Evolutionary conservation across 1,140 invertebrate genomes (phyloP), one percentile per base, ranked within the genome.

Genomic region (Lethrus apterus): DNA sequence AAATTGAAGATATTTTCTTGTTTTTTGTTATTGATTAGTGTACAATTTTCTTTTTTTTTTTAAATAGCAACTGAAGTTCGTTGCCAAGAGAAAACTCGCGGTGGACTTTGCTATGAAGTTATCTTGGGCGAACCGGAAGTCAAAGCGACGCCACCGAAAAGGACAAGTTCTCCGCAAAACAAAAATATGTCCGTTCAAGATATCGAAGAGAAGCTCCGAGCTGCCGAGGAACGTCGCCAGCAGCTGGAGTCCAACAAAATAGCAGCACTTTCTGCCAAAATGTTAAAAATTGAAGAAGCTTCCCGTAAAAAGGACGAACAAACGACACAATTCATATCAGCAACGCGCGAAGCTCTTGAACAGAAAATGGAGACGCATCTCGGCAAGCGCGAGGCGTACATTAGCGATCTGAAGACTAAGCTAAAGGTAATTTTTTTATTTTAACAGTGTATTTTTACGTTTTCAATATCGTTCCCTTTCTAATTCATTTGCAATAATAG

Each of bases 71-170:
- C 86, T 57, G 87, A 91, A 68, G 89, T 91, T 56, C 75, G 86
- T 60, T 89, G 86, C 73, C 84, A 89, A 67, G 88, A 91, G 70
- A 86, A 89, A 68, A 84, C 81, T 13, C 83, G 89, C 63, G 90
- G 91, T 26, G 90, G 92, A 20, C 66, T 94, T 32, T 84, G 88
- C 57, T 96, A 91, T 73, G 92, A 96, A 70, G 88, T 94, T 56
- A 93, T 95, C 58, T 70, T 95, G 53, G 87, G 88, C 32, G 88
- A 93, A 59, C 88, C 91, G 11, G 74, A 77, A 23, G 87, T 86
- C 30, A 88, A 92, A 58, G 87, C 89, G 10, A 72, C 73, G 38
- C 72, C 74, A 20, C 73, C 77, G 4, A 86, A 83, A 60, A 76
- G 79, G 51, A 73, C 79, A 7, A 69, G 78, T 14, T 80, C 81